Evolutionary conservation across 2,888 invertebrate genomes (phyloP), one percentile per base, ranked within the genome.

Genomic region (Drosophila lacicola): DNA sequence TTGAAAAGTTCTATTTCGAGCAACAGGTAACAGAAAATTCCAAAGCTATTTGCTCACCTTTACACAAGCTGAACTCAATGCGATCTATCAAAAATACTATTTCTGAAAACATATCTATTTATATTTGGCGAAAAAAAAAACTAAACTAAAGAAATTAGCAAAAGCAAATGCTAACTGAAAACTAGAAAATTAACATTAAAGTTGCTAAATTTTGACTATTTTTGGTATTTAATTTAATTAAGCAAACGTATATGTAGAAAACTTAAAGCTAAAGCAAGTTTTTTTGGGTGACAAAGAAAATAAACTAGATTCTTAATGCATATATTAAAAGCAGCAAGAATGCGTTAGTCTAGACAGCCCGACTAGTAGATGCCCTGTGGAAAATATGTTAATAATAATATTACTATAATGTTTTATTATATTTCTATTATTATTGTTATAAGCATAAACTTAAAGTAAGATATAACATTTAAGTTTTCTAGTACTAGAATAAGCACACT

Each of bases 1-100:
- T 66, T 58, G 57, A 74, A 45, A 70, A 67, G 75, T 84, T 82
- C 74, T 83, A 86, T 80, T 86, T 71, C 61, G 56, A 68, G 70
- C 62, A 49, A 53, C 60, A 51, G 49, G 36, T 51, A 60, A 44
- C 63, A 47, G 0, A 17, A 34, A 64, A 80, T 80, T 85, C 80
- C 61, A 47, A 17, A 14, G 42, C 10, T 36, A 54, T 80, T 69
- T 55, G 83, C 67, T 78, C 77, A 80, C 64, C 2, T 29, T 29
- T 62, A 50, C 58, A 51, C 33, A 41, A 47, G 17, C 41, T 25
- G 11, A 49, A 1, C 42, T 36, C n/a, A n/a, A 10, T 29, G 25
- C 6, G 6, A 25, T 1, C 6, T 25, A 6, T 25, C 25, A 25
- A 8, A 25, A 25, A 25, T 25, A 17, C 17, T 17, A 8, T 25